These are phyloP conservation scores for Volucella inanis DNA, from an alignment of 2,888 invertebrate genomes.

Conservation along the genomic window DNA sequence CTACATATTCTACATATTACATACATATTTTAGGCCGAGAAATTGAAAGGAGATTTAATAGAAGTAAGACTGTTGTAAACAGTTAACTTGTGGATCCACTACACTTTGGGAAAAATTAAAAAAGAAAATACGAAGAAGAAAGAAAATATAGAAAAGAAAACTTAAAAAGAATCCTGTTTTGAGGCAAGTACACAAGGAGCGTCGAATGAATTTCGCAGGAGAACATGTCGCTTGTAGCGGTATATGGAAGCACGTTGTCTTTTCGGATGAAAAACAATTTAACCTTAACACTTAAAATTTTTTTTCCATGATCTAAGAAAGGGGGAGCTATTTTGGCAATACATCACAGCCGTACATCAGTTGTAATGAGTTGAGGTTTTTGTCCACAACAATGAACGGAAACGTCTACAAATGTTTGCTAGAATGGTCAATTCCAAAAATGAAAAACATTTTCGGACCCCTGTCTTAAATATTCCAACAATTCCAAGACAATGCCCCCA, in stretches of 20 bases:
- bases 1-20: too few species aligned
- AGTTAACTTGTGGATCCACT: background rate
- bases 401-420: conserved; percentile 19
- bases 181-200: too few species aligned
- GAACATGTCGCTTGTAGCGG: background rate
- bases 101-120: background rate
- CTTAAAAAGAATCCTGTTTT: background rate
- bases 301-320: conserved; percentile 18
- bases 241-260: conserved; percentile 7
- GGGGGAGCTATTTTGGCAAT: conserved; percentile 8
- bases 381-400: conserved; percentile 23
- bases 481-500: conserved; percentile 15
- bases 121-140: background rate
- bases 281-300: background rate
- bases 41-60: too few species aligned
- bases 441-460: conserved; percentile 13
- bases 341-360: conserved; percentile 3
- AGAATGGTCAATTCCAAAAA: conserved; percentile 14
- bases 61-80: conserved; percentile 2
- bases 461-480: conserved; percentile 20
- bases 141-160: background rate
- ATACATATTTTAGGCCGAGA: too few species aligned
- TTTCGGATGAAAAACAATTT: background rate
- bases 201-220: too few species aligned
- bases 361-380: conserved; percentile 19